These are phyloP conservation scores for Cosmia trapezina DNA, from an alignment of 2,888 invertebrate species.

Conservation along the genomic window DNA sequence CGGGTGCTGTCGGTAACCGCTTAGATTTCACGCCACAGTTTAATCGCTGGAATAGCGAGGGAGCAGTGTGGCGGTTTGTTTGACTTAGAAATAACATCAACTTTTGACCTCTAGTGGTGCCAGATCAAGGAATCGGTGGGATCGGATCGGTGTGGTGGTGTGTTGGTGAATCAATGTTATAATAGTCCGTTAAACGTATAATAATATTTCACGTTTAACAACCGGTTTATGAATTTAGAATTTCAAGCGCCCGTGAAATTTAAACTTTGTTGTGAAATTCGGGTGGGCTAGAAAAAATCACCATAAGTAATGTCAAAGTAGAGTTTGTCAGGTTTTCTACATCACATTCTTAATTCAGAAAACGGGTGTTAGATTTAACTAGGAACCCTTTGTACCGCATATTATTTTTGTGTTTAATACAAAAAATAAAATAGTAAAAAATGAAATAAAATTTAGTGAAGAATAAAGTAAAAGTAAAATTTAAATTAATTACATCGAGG, in stretches of 20 bases:
- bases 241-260: not conserved
- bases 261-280: not conserved
- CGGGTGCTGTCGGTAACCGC: constrained; percentile 36
- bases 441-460: too few species aligned
- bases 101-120: not conserved
- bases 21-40: constrained; percentile 45
- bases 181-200: not conserved
- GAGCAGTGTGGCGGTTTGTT: constrained; percentile 3
- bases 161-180: not conserved
- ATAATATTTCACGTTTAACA: not conserved
- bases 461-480: too few species aligned
- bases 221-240: not conserved
- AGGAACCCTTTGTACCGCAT: not conserved
- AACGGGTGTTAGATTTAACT: not conserved
- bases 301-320: not conserved
- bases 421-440: too few species aligned
- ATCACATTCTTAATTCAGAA: not conserved
- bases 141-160: too few species aligned
- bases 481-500: too few species aligned
- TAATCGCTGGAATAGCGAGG: constrained; percentile 36
- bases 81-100: constrained; percentile 26
- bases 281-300: not conserved
- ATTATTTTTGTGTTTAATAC: not conserved
- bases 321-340: not conserved
- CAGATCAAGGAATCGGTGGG: too few species aligned